Conservation (phyloP, 2,888 invertebrate genomes). For the Drosophila basisetae region DNA sequence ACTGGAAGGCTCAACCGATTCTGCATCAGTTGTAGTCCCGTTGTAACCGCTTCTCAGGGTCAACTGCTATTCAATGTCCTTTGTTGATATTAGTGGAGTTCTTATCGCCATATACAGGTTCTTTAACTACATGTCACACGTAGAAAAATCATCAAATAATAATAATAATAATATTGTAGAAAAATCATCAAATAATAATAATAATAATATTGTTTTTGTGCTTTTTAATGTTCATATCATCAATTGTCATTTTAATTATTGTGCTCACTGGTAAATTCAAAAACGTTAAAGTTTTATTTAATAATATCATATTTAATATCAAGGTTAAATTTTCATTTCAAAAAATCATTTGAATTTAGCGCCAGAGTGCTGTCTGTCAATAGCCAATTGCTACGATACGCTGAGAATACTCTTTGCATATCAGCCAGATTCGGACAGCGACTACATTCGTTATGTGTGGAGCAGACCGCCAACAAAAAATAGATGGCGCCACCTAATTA, state of each 20-base stretch:
- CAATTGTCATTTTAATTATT: not conserved
- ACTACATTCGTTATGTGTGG: too few relatives aligned
- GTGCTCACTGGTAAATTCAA: not conserved
- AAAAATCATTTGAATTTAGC: not conserved
- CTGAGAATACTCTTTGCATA: not conserved
- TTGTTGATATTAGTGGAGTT: slow-evolving; percentile 22
- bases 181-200: not conserved
- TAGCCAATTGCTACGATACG: not conserved
- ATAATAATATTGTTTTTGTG: not conserved
- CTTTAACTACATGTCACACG: not conserved
- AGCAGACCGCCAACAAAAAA: not conserved
- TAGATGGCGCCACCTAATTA: not conserved
- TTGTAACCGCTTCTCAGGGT: slow-evolving; percentile 36
- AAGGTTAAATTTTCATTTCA: not conserved
- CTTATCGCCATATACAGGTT: not conserved
- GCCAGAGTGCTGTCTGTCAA: not conserved
- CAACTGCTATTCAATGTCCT: slow-evolving; percentile 15
- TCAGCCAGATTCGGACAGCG: not conserved
- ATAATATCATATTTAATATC: not conserved
- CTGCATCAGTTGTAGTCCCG: slow-evolving; percentile 23
- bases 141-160: not conserved
- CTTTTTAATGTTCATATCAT: not conserved
- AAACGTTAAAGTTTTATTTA: not conserved
- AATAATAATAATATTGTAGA: not conserved
- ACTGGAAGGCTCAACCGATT: not conserved